Conservation (phyloP, 2,888 invertebrate species). For the Melieria crassipennis region DNA sequence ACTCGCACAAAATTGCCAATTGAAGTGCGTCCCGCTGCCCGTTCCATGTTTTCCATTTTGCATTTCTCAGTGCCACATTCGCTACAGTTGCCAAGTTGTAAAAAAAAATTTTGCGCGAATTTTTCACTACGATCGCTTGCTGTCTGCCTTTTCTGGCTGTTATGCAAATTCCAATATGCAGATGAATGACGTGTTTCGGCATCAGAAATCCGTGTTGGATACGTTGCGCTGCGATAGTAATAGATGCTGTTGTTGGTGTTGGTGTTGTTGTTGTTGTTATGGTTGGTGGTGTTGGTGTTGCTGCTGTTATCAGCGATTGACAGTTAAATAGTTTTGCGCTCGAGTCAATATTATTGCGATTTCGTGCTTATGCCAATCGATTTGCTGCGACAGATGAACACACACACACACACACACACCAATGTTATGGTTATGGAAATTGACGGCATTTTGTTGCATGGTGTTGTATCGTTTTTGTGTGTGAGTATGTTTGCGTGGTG, state of each 20-base stretch:
- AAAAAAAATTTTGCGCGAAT: no score
- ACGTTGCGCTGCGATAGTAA: background rate
- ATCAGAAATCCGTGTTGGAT: no score
- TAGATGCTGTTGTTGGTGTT: background rate
- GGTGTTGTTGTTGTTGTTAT: background rate
- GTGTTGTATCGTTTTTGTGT: background rate
- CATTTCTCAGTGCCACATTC: no score
- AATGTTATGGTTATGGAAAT: slow-evolving; percentile 17
- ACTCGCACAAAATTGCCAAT: no score
- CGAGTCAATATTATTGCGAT: slow-evolving; percentile 31
- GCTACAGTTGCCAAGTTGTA: no score
- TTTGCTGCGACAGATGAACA: background rate
- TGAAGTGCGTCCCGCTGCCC: no score
- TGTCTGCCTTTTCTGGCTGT: no score
- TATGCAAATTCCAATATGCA: no score
- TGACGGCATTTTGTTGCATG: background rate
- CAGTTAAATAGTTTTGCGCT: slow-evolving; percentile 24
- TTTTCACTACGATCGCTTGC: no score
- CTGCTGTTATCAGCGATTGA: slow-evolving; percentile 16
- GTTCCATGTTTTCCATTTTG: no score
- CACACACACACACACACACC: slow-evolving; percentile 1
- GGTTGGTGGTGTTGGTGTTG: slow-evolving; percentile 9
- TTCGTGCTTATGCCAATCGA: slow-evolving; percentile 16
- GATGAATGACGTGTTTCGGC: no score
- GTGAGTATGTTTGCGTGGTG: slow-evolving; percentile 1